A percentile compares a stretch with the other conserved stretches of the same genome.
Conservation (phyloP, 2,888 invertebrate genomes). For the Parnassius smintheus region DNA sequence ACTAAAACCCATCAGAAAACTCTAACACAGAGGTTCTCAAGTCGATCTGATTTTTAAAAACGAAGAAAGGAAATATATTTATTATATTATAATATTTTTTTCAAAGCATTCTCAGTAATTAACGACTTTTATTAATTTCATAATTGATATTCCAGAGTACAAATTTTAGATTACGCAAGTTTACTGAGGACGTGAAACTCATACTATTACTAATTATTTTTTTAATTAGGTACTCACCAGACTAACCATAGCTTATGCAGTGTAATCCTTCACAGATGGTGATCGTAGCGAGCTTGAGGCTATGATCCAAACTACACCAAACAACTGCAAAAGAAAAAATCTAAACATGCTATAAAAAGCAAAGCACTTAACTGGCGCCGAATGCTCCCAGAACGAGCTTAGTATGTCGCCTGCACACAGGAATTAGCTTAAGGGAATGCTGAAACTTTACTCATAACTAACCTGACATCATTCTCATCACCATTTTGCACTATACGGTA, state of each 20-base stretch:
- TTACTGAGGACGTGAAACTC: slow-evolving; percentile 19
- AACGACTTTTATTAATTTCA: background rate
- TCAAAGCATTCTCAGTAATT: slow-evolving; percentile 8
- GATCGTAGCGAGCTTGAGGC: slow-evolving; percentile 82
- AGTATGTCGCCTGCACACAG: slow-evolving; percentile 76
- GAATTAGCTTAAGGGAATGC: slow-evolving; percentile 76
- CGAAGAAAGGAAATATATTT: background rate
- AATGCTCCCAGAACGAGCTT: slow-evolving; percentile 72
- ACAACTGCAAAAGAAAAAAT: slow-evolving; percentile 82
- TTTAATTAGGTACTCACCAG: slow-evolving; percentile 49
- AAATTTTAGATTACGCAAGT: background rate
- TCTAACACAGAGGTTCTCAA: slow-evolving; percentile 2
- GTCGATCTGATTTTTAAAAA: background rate
- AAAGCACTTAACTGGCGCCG: slow-evolving; percentile 57
- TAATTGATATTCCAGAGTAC: too few relatives aligned
- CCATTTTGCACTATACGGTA: slow-evolving; percentile 42
- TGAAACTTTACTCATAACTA: slow-evolving; percentile 56
- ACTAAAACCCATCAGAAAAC: slow-evolving; percentile 5
- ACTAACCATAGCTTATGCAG: slow-evolving; percentile 73
- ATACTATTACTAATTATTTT: slow-evolving; percentile 23
- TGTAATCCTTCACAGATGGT: slow-evolving; percentile 81
- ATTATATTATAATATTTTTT: background rate
- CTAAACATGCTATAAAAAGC: slow-evolving; percentile 81
- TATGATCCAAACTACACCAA: slow-evolving; percentile 82
- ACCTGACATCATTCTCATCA: slow-evolving; percentile 49